These are phyloP conservation scores for Eupithecia subumbrata DNA, from an alignment of 2,888 invertebrate species.

Conservation along the genomic window DNA sequence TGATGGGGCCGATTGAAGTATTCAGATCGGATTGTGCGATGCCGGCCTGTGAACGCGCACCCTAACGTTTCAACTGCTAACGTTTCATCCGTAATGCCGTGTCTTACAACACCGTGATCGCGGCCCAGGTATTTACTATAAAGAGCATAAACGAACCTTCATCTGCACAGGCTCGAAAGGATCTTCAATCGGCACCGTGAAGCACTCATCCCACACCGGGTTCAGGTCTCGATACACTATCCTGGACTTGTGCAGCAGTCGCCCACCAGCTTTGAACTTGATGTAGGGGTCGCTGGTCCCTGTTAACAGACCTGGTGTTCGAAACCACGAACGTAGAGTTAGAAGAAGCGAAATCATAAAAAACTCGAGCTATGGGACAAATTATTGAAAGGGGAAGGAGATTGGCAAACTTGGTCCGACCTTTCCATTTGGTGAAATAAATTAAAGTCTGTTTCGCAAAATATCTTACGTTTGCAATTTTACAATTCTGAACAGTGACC, in stretches of 20 bases:
- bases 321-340: conserved; percentile 71
- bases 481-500: too few relatives aligned
- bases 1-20: too few relatives aligned
- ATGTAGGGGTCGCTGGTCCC: conserved; percentile 99
- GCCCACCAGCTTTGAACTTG: conserved; percentile 95
- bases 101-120: too few relatives aligned
- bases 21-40: too few relatives aligned
- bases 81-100: too few relatives aligned
- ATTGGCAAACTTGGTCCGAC: not conserved
- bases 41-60: too few relatives aligned
- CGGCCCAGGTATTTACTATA: too few relatives aligned
- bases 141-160: conserved; percentile 85
- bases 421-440: too few relatives aligned
- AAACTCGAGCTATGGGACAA: conserved; percentile 51
- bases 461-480: too few relatives aligned
- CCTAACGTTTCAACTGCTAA: too few relatives aligned
- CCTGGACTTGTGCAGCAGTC: conserved; percentile 95
- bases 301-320: conserved; percentile 84
- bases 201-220: conserved; percentile 99
- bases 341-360: conserved; percentile 74
- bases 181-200: conserved; percentile 96
- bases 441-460: too few relatives aligned
- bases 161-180: conserved; percentile 93
- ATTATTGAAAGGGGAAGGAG: conserved; percentile 23
- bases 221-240: conserved; percentile 97